Conservation (phyloP, 2,797 vertebrate genomes). For the Eidolon dupreanum region DNA sequence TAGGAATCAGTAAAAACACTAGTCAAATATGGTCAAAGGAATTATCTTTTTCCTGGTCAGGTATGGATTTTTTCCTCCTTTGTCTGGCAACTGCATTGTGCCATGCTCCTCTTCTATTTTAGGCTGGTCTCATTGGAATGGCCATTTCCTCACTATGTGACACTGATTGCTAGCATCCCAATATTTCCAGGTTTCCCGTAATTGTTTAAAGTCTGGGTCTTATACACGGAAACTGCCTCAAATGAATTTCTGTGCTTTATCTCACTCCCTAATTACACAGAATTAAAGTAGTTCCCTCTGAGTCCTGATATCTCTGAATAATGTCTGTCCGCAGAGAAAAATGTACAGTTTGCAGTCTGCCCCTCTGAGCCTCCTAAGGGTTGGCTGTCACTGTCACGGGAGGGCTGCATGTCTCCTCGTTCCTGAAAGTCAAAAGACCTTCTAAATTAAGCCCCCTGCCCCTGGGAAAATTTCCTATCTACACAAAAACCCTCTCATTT, state of each 20-base stretch:
- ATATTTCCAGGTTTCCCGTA: neutral
- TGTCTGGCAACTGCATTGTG: neutral
- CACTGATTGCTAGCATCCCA: neutral
- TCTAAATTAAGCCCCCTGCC: neutral
- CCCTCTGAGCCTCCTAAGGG: neutral
- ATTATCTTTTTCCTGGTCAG: neutral
- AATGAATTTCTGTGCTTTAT: neutral
- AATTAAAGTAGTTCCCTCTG: neutral
- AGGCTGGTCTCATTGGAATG: neutral
- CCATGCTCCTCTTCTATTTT: neutral
- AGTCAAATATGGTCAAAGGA: neutral
- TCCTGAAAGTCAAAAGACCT: neutral
- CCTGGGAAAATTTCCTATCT: neutral
- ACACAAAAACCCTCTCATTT: neutral
- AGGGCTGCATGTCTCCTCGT: neutral
- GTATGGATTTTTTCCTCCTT: neutral
- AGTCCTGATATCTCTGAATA: neutral
- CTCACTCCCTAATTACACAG: constrained; percentile 13
- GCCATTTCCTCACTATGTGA: neutral
- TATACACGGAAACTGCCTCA: neutral
- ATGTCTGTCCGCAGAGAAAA: neutral
- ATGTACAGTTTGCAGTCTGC: too few species aligned
- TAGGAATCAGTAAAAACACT: constrained; percentile 48
- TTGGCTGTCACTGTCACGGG: neutral
- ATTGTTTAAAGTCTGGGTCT: neutral